Conservation (phyloP, 2,888 invertebrate genomes). For the Cataglyphis cursor region DNA sequence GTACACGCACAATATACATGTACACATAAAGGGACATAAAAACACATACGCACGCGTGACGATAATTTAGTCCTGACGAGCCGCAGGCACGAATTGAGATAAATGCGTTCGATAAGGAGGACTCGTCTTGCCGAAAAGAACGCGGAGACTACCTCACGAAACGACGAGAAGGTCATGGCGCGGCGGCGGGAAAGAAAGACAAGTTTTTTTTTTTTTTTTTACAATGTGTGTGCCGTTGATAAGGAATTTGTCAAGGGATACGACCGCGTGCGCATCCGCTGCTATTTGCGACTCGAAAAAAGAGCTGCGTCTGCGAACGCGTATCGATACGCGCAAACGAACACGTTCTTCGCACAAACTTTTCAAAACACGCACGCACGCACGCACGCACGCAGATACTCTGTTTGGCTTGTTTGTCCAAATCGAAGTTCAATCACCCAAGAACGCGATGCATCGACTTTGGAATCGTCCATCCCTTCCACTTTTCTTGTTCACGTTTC, state of each 20-base stretch:
- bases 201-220: constrained; percentile 1
- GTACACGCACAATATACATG: neutral
- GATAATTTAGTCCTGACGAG: constrained; percentile 52
- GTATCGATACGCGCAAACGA: constrained; percentile 6
- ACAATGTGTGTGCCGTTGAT: constrained; percentile 44
- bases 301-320: neutral
- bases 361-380: constrained; percentile 24
- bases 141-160: constrained; percentile 36
- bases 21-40: neutral
- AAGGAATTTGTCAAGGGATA: constrained; percentile 47
- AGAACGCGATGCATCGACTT: constrained; percentile 11
- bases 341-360: constrained; percentile 13
- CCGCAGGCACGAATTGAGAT: constrained; percentile 47
- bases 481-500: neutral
- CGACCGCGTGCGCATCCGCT: neutral
- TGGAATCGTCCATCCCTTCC: neutral
- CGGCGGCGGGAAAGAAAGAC: constrained; percentile 12
- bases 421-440: constrained; percentile 44
- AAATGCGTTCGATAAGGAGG: constrained; percentile 39
- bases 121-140: constrained; percentile 46
- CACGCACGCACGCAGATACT: constrained; percentile 4
- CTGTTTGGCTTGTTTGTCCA: constrained; percentile 20
- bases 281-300: constrained; percentile 6
- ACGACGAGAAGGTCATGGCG: constrained; percentile 19
- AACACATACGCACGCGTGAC: neutral